These are phyloP conservation scores for Hippocampus barbouri DNA, from an alignment of 2,113 vertebrate species.

Conservation along the genomic window DNA sequence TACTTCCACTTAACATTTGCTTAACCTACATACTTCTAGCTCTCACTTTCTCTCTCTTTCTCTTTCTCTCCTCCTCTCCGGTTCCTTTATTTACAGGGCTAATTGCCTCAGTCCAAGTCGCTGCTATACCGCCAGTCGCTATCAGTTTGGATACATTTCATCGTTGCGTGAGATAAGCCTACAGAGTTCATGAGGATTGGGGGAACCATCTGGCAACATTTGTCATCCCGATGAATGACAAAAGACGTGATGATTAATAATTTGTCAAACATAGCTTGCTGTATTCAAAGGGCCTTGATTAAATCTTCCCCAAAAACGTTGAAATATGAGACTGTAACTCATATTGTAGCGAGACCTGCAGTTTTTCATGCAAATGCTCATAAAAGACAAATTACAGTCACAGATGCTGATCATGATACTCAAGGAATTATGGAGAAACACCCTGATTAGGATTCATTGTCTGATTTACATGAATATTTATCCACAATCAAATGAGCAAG, in stretches of 20 bases:
- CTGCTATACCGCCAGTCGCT: constrained; percentile 8
- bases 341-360: background rate
- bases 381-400: background rate
- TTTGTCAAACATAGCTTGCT: constrained; percentile 14
- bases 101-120: constrained; percentile 28
- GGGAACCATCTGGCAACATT: constrained; percentile 39
- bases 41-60: background rate
- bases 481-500: background rate
- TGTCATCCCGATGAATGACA: constrained; percentile 5
- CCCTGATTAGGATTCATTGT: constrained; percentile 2
- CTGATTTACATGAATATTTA: background rate
- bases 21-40: constrained; percentile 28
- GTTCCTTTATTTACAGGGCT: constrained; percentile 8
- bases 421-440: background rate
- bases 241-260: background rate
- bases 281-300: background rate
- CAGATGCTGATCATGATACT: background rate
- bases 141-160: constrained; percentile 20
- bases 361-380: background rate
- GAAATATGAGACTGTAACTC: background rate
- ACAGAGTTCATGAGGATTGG: constrained; percentile 3
- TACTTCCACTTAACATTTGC: constrained; percentile 32
- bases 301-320: background rate
- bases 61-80: background rate
- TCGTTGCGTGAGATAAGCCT: constrained; percentile 25